Conservation (phyloP, 1,140 invertebrate genomes). For the Scylla paramamosain region DNA sequence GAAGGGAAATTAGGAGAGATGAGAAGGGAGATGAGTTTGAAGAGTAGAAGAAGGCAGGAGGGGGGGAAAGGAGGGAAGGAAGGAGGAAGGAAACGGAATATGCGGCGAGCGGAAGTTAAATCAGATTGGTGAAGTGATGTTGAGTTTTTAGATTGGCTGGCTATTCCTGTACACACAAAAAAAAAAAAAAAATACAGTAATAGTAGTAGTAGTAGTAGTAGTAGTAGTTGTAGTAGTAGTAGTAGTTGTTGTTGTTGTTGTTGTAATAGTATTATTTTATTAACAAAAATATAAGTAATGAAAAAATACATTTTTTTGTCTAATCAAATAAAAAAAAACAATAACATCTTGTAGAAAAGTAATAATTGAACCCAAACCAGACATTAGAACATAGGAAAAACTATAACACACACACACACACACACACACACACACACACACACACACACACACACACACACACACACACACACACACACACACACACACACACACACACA, state of each 20-base stretch:
- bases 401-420: neutral
- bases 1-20: neutral
- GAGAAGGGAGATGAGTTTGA: neutral
- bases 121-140: neutral
- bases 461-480: slow-evolving; percentile 55
- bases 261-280: no score
- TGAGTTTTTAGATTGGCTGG: neutral
- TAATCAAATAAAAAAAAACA: no score
- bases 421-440: slow-evolving; percentile 25
- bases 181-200: no score
- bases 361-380: no score
- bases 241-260: no score
- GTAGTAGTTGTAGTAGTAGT: no score
- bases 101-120: neutral
- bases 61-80: neutral
- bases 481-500: slow-evolving; percentile 47
- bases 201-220: no score
- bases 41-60: no score
- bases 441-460: slow-evolving; percentile 41
- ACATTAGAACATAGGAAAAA: neutral
- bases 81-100: neutral
- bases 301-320: no score
- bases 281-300: no score
- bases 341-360: no score
- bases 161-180: neutral